Conservation (phyloP, 2,113 vertebrate genomes). For the Myiopsitta monachus region DNA sequence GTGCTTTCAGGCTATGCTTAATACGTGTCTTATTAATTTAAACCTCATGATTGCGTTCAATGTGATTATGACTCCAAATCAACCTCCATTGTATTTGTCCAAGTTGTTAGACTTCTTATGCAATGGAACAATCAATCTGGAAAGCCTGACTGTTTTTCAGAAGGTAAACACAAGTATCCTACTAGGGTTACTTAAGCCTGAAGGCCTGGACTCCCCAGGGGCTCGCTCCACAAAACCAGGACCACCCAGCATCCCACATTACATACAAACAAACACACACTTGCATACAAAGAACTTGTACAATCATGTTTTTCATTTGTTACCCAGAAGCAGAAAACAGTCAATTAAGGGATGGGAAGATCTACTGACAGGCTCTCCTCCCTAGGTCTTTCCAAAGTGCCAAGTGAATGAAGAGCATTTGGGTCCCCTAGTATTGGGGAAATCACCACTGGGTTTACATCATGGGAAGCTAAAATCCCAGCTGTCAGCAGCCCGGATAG, state of each 20-base stretch:
- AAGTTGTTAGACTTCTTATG: background rate
- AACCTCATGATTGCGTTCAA: constrained; percentile 5
- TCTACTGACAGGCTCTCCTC: background rate
- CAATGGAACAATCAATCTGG: background rate
- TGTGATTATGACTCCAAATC: constrained; percentile 31
- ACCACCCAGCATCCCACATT: background rate
- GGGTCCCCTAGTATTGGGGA: background rate
- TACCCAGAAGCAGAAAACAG: background rate
- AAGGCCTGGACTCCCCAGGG: background rate
- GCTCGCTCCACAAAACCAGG: background rate
- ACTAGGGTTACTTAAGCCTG: background rate
- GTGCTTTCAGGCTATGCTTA: constrained; percentile 15
- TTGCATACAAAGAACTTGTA: background rate
- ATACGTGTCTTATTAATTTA: constrained; percentile 39
- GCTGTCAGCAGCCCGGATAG: background rate
- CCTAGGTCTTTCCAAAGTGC: background rate
- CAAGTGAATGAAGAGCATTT: background rate
- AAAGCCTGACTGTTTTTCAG: background rate
- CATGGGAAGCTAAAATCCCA: background rate
- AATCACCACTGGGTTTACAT: background rate
- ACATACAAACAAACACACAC: background rate
- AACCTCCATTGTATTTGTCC: background rate
- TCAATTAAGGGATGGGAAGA: background rate
- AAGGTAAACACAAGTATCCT: background rate
- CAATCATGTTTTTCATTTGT: background rate